Base-by-base conservation (phyloP, 2,888 invertebrate genomes). In the Subacronicta megacephala region DNA sequence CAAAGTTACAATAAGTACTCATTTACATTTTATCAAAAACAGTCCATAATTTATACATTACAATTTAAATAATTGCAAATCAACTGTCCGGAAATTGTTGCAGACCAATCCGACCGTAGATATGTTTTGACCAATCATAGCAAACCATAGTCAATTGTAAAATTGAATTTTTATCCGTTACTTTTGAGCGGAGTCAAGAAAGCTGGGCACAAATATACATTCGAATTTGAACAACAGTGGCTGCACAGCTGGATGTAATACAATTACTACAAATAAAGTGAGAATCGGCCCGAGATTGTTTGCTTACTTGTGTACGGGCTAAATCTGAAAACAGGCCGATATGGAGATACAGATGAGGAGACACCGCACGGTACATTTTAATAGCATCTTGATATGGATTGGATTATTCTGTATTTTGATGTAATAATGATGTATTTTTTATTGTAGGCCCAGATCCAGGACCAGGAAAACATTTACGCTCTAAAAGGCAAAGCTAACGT, bases 391-490 rank as follows among this genome's bases (percentile, higher is more conserved):
- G 33, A 44, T 40, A 12, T 7, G n/a, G 10, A 15, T 18, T 31
- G 31, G n/a, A 1, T 42, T 1, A n/a, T 18, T 13, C 41, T 38
- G 7, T 46, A 9, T 35, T 56, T 54, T 10, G 13, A 38, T 44
- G 4, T 16, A 31, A 35, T 37, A 33, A 29, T 26, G 13, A 12
- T 56, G 35, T 50, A 41, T 36, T 57, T 44, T 43, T 43, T 20
- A 29, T 42, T 65, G 49, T 67, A 88, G 86, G 79, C 75, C 44
- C 83, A 89, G 80, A 83, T 88, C 51, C 88, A 88, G 42, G 91
- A 93, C 51, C 91, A 91, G 81, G 93, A 94, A 78, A 93, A 94
- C 72, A 65, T 87, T 4, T 84, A 87, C 57, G 85, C 76, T 5
- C 46, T 72, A 6, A 90, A 87, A 76, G 89, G 87, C 12, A 91